Evolutionary conservation across 2,113 vertebrate genomes (phyloP).

Genomic region (Aegotheles bennettii): DNA sequence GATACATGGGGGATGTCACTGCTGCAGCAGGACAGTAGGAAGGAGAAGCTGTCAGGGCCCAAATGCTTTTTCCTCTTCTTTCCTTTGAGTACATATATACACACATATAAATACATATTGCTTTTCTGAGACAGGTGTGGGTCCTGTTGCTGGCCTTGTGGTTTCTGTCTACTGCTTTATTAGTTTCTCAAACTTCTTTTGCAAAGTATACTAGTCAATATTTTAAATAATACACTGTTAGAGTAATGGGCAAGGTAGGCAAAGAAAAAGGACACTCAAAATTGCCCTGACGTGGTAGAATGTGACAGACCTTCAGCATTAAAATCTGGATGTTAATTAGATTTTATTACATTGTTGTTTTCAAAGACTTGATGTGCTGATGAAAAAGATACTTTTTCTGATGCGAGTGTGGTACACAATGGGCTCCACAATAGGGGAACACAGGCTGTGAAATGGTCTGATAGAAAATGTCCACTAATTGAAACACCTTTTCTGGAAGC

Average conservation of each 20-base stretch:
- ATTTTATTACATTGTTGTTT: constrained; percentile 23
- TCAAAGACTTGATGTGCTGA: not conserved
- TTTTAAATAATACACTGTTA: not conserved
- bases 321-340: constrained; percentile 21
- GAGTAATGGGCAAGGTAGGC: not conserved
- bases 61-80: not conserved
- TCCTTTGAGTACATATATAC: not conserved
- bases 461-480: constrained; percentile 43
- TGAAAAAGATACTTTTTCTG: not conserved
- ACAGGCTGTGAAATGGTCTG: not conserved
- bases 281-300: not conserved
- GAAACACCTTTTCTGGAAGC: constrained; percentile 40
- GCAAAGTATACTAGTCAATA: not conserved
- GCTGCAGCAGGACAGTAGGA: not conserved
- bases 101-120: too few relatives aligned
- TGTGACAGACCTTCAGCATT: not conserved
- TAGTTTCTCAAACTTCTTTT: not conserved
- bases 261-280: not conserved
- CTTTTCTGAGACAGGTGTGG: not conserved
- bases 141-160: not conserved
- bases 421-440: not conserved
- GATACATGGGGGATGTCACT: not conserved
- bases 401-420: not conserved
- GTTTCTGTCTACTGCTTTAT: not conserved
- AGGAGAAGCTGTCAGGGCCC: not conserved